Evolutionary conservation across 2,113 vertebrate species (phyloP).

Genomic region (Leptocoma aspasia): DNA sequence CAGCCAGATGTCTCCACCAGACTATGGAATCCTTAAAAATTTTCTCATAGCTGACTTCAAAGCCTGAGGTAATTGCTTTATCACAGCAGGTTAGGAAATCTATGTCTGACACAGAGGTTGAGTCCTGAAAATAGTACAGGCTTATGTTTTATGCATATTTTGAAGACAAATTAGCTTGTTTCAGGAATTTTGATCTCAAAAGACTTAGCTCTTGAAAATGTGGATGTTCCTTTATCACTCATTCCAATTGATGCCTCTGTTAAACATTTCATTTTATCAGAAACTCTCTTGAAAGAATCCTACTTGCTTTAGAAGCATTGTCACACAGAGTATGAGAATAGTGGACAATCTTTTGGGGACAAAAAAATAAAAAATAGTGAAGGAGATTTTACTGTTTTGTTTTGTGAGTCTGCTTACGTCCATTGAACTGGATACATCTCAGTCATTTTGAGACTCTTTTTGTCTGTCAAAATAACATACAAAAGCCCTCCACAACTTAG

Average conservation of each 20-base stretch:
- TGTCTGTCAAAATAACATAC: neutral
- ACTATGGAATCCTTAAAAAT: conserved; percentile 30
- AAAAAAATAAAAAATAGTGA: neutral
- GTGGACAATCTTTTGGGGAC: neutral
- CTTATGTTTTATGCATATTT: conserved; percentile 40
- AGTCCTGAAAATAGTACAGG: neutral
- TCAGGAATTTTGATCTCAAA: conserved; percentile 2
- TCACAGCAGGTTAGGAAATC: conserved; percentile 20
- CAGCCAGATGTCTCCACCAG: conserved; percentile 42
- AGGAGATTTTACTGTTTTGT: neutral
- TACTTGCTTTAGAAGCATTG: neutral
- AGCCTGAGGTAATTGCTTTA: conserved; percentile 36
- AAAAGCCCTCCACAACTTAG: neutral
- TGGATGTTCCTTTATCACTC: neutral
- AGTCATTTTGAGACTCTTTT: neutral
- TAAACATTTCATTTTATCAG: neutral
- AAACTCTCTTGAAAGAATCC: neutral
- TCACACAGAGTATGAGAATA: neutral
- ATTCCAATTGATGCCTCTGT: neutral
- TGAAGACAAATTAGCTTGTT: conserved; percentile 24
- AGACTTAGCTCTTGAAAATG: neutral
- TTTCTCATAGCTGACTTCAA: conserved; percentile 1
- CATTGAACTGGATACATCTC: neutral
- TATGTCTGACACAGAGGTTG: neutral
- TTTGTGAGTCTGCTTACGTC: neutral